Percentiles rank a stretch among this genome's conserved stretches.
Evolutionary conservation across 2,888 invertebrate genomes (phyloP).

Genomic region (Drosophila hawaiiensis): DNA sequence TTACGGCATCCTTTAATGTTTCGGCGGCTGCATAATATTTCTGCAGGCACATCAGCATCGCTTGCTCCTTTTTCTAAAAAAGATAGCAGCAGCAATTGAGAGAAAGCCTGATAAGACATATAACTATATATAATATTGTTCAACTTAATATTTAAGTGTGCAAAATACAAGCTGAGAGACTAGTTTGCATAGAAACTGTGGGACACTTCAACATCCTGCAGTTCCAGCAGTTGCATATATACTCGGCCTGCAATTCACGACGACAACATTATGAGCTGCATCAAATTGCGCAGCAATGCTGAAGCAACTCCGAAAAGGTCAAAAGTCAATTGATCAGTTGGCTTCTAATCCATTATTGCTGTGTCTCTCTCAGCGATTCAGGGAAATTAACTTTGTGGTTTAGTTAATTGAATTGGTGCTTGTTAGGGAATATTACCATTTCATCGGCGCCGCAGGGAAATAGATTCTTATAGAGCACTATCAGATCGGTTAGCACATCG

Average conservation of each 20-base stretch:
- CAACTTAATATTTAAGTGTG: too few relatives aligned
- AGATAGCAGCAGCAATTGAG: not conserved
- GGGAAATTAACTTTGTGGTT: not conserved
- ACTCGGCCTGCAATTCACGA: not conserved
- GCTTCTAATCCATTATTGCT: not conserved
- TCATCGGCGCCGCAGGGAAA: constrained; percentile 93
- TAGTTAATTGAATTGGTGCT: not conserved
- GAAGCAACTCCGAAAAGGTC: not conserved
- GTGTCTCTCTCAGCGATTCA: not conserved
- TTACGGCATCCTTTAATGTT: constrained; percentile 87
- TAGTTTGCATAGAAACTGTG: not conserved
- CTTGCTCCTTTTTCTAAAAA: constrained; percentile 87
- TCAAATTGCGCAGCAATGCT: not conserved
- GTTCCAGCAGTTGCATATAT: not conserved
- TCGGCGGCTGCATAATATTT: constrained; percentile 88
- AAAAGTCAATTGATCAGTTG: not conserved
- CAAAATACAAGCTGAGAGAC: not conserved
- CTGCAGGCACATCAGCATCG: constrained; percentile 91
- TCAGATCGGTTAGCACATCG: constrained; percentile 91
- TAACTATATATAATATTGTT: not conserved
- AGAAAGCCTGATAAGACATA: not conserved
- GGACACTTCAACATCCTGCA: not conserved
- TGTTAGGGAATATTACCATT: constrained; percentile 85
- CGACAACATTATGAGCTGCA: not conserved
- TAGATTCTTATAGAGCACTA: constrained; percentile 90